Conservation (phyloP, 2,113 vertebrate species). For the Pomatorhinus ruficollis region DNA sequence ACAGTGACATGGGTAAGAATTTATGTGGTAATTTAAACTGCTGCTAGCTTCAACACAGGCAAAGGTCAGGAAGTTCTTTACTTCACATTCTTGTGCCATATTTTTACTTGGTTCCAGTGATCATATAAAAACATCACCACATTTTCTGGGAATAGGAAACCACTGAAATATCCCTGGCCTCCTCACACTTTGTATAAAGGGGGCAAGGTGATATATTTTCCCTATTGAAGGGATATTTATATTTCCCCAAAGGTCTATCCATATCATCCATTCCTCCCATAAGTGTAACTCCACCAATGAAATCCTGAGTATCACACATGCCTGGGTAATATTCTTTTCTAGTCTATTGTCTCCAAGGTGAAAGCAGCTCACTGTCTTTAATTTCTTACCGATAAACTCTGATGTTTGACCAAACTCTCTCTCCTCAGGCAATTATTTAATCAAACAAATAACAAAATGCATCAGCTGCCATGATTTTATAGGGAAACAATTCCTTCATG, state of each 20-base stretch:
- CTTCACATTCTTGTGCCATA: background rate
- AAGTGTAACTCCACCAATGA: background rate
- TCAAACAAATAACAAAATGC: background rate
- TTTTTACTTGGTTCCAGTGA: background rate
- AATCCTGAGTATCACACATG: background rate
- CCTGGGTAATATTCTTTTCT: background rate
- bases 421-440: background rate
- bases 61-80: background rate
- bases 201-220: background rate
- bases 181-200: background rate
- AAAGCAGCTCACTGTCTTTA: background rate
- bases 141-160: background rate
- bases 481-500: background rate
- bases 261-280: background rate
- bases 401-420: background rate
- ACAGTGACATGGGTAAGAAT: background rate
- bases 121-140: background rate
- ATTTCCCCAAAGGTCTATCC: background rate
- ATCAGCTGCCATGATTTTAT: background rate
- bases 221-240: background rate
- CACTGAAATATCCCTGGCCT: background rate
- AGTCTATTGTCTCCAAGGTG: background rate
- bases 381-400: background rate
- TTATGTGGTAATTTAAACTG: background rate
- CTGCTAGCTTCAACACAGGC: background rate